Conservation (phyloP, 2,113 vertebrate genomes). For the Oreochromis niloticus region DNA sequence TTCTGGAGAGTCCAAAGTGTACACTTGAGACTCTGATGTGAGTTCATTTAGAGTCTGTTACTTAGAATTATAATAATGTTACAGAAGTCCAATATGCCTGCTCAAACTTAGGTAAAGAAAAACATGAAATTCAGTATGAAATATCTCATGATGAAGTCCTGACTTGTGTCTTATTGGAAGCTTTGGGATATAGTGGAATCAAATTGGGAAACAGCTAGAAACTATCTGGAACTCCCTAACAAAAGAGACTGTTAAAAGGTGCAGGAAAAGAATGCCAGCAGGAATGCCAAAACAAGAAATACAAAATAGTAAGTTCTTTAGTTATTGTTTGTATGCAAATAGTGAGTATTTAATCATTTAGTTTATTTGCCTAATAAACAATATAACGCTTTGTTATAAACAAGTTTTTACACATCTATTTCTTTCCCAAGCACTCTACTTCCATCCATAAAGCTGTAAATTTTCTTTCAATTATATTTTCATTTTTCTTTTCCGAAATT, state of each 20-base stretch:
- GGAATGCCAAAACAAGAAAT: not conserved
- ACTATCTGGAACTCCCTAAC: not conserved
- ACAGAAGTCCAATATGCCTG: not conserved
- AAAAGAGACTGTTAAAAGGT: not conserved
- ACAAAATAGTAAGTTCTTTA: not conserved
- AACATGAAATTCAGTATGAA: not conserved
- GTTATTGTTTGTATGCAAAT: not conserved
- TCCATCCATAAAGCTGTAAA: not conserved
- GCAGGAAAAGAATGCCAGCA: not conserved
- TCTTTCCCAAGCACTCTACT: not conserved
- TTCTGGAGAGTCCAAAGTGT: not conserved
- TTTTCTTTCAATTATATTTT: not conserved
- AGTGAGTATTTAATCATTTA: not conserved
- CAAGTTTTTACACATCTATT: not conserved
- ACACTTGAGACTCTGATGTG: not conserved
- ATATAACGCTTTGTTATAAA: not conserved
- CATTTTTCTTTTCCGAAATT: not conserved
- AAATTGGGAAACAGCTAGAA: not conserved
- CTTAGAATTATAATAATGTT: not conserved
- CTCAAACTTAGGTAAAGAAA: not conserved
- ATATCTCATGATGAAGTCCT: not conserved
- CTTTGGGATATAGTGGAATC: not conserved
- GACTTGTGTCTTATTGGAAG: not conserved
- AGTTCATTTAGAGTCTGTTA: not conserved
- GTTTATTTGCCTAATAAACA: not conserved